Conservation (phyloP, 1,140 invertebrate genomes). For the Calliphora vicina region DNA sequence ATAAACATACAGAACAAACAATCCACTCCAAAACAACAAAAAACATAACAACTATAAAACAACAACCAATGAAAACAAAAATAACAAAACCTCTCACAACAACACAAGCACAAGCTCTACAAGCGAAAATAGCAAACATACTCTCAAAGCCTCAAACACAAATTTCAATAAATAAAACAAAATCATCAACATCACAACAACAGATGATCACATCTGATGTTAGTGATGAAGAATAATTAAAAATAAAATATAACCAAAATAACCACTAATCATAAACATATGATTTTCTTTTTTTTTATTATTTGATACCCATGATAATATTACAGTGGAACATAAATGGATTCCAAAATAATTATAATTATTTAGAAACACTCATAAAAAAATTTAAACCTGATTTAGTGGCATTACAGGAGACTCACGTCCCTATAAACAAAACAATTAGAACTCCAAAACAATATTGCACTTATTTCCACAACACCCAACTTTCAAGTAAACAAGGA, state of each 20-base stretch:
- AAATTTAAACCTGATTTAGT: constrained; percentile 4
- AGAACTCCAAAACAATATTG: not conserved
- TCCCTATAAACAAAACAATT: not conserved
- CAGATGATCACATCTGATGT: not conserved
- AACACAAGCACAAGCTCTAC: not conserved
- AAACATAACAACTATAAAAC: not conserved
- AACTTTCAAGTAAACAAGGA: constrained; percentile 19
- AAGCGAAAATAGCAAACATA: not conserved
- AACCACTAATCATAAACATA: not conserved
- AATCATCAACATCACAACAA: not conserved
- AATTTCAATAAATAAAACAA: not conserved
- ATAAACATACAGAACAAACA: not conserved
- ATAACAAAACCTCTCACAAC: not conserved
- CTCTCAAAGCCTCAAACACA: not conserved
- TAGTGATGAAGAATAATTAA: not conserved
- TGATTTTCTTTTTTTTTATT: not conserved
- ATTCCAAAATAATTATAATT: too few relatives aligned
- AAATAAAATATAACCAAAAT: not conserved
- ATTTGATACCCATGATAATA: not conserved
- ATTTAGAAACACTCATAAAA: too few relatives aligned
- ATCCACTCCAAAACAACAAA: not conserved
- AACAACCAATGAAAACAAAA: not conserved
- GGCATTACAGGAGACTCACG: constrained; percentile 21
- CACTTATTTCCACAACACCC: constrained; percentile 6
- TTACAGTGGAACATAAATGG: too few relatives aligned